These are phyloP conservation scores for Agelas oroides DNA, from an alignment of 37 sponge, comb jelly and placozoan species.

Conservation along the genomic window DNA sequence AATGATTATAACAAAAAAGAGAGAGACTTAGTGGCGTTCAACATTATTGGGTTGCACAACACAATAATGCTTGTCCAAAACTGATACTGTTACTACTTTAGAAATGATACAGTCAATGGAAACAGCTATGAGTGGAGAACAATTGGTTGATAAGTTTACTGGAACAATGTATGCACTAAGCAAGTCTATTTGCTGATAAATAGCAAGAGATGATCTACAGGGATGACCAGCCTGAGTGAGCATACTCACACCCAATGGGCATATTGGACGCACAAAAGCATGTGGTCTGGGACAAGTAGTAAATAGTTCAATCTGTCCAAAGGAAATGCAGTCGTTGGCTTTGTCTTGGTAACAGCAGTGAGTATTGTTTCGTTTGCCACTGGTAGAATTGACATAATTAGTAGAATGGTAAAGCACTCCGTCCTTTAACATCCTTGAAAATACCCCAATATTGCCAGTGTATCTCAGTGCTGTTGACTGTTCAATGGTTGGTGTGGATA, in stretches of 20 bases:
- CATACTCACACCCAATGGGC: not conserved
- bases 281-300: not conserved
- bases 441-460: not conserved
- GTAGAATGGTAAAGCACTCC: not conserved
- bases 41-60: no score
- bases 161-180: no score
- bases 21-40: no score
- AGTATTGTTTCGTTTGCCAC: not conserved
- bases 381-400: not conserved
- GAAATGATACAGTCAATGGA: no score
- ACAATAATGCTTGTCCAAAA: no score
- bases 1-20: no score
- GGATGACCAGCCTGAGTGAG: not conserved
- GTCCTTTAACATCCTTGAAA: conserved; percentile 12
- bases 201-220: not conserved
- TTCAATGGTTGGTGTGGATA: not conserved
- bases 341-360: not conserved
- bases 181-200: not conserved
- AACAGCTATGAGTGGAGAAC: no score
- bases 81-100: no score
- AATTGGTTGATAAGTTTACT: no score
- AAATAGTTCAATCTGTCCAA: conserved; percentile 16
- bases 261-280: not conserved
- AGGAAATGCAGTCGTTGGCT: not conserved
- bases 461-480: not conserved